phyloP scores from a whole-genome alignment of 2,797 vertebrate species.

The Cirrhinus molitorella region DNA sequence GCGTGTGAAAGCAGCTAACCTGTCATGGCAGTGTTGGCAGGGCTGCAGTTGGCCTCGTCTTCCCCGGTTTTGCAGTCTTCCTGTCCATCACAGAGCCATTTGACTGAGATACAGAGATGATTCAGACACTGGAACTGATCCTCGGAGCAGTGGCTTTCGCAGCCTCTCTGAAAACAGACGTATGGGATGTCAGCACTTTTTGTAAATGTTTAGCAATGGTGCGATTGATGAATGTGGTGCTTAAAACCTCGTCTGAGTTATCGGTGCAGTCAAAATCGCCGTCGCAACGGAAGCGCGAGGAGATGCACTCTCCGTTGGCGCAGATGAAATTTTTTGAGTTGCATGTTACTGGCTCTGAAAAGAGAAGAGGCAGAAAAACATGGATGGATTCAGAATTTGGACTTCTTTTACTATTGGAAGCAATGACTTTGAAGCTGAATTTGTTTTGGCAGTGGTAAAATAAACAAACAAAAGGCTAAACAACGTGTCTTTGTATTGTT shows the following conservation, averaged over 20 bases:
- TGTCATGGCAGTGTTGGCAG: slow-evolving; percentile 55
- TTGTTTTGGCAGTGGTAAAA: slow-evolving; percentile 1
- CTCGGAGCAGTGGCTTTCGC: slow-evolving; percentile 83
- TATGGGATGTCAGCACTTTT: background rate
- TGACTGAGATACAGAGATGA: slow-evolving; percentile 82
- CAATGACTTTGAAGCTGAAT: background rate
- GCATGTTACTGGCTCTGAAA: slow-evolving; percentile 84
- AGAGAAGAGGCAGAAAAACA: background rate
- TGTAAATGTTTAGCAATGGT: background rate
- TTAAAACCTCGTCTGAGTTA: slow-evolving; percentile 85
- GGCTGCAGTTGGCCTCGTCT: slow-evolving; percentile 82
- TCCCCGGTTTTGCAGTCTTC: slow-evolving; percentile 88
- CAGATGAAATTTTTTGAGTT: slow-evolving; percentile 87
- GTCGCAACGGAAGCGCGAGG: slow-evolving; percentile 86
- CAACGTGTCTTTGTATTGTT: background rate
- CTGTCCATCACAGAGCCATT: slow-evolving; percentile 87
- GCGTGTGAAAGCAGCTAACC: slow-evolving; percentile 25
- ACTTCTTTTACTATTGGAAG: background rate
- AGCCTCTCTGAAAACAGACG: slow-evolving; percentile 78
- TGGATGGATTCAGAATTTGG: slow-evolving; percentile 5
- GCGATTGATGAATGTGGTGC: background rate
- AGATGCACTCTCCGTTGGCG: slow-evolving; percentile 86
- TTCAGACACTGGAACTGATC: slow-evolving; percentile 87
- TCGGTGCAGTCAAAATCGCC: slow-evolving; percentile 88
- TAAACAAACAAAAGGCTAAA: slow-evolving; percentile 5